These are phyloP conservation scores for Cyclophora punctaria DNA, from an alignment of 2,888 invertebrate genomes.

Conservation along the genomic window DNA sequence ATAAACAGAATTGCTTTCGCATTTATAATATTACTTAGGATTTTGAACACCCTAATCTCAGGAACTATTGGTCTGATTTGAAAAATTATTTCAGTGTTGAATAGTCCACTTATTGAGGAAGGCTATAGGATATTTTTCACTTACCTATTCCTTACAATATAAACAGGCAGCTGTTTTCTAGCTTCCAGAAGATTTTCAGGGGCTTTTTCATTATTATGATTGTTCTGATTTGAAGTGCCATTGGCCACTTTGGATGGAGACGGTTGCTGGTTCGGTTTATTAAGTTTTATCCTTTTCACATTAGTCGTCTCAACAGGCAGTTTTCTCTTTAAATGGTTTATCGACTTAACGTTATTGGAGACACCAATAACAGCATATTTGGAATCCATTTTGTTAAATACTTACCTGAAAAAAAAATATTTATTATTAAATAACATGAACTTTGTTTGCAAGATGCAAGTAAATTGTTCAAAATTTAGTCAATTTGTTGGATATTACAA, in stretches of 20 bases:
- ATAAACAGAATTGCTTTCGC: too few relatives aligned
- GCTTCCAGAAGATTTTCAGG: constrained; percentile 48
- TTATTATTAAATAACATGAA: background rate
- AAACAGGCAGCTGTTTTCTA: constrained; percentile 72
- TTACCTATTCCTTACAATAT: constrained; percentile 62
- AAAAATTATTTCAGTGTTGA: too few relatives aligned
- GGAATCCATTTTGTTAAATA: constrained; percentile 51
- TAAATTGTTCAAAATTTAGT: too few relatives aligned
- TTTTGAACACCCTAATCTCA: too few relatives aligned
- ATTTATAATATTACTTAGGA: too few relatives aligned
- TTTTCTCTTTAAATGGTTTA: constrained; percentile 37
- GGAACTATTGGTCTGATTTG: too few relatives aligned
- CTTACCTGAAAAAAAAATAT: constrained; percentile 4
- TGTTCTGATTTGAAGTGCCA: too few relatives aligned
- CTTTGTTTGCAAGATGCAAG: too few relatives aligned
- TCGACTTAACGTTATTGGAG: constrained; percentile 31
- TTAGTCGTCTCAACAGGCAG: constrained; percentile 29
- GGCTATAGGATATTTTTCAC: constrained; percentile 3
- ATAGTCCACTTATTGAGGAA: too few relatives aligned
- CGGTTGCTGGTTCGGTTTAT: background rate
- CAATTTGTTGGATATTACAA: too few relatives aligned
- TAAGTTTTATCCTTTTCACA: constrained; percentile 43
- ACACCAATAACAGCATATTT: constrained; percentile 51
- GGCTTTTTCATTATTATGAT: too few relatives aligned
- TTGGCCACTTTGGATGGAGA: too few relatives aligned